phyloP scores from a whole-genome alignment of 2,797 vertebrate species.

The Pogoniulus pusillus region DNA sequence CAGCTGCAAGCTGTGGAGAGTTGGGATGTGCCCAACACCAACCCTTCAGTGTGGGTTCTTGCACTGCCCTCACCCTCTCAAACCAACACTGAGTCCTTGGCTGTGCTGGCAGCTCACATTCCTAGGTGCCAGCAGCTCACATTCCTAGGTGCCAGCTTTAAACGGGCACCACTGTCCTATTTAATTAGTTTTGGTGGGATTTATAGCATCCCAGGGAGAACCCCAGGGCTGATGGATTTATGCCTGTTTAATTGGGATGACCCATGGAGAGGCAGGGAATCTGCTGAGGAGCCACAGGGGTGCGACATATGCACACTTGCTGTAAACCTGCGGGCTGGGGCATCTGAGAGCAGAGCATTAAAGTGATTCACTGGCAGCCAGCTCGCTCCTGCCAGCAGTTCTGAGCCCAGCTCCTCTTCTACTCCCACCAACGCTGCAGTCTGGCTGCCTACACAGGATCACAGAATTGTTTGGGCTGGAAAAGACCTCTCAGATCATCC shows the following conservation, averaged over 20 bases:
- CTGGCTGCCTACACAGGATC: accelerated
- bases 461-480: too few relatives aligned
- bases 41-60: accelerated
- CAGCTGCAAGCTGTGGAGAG: neutral
- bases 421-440: accelerated
- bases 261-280: neutral
- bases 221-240: constrained; percentile 56
- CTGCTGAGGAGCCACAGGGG: constrained; percentile 33
- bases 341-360: neutral
- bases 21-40: neutral
- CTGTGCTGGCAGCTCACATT: neutral
- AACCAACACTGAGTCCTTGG: neutral
- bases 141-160: constrained; percentile 55
- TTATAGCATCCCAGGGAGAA: neutral
- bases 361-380: constrained; percentile 26
- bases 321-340: neutral
- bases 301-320: constrained; percentile 45
- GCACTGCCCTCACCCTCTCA: neutral
- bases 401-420: accelerated
- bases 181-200: constrained; percentile 65
- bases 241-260: constrained; percentile 49
- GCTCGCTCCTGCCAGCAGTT: neutral
- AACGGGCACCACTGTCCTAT: constrained; percentile 50
- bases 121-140: neutral
- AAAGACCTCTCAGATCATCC: too few relatives aligned